Evolutionary conservation across 2,113 vertebrate genomes (phyloP), one percentile per base, ranked within the genome.

Genomic region (Speoplatyrhinus poulsoni): DNA sequence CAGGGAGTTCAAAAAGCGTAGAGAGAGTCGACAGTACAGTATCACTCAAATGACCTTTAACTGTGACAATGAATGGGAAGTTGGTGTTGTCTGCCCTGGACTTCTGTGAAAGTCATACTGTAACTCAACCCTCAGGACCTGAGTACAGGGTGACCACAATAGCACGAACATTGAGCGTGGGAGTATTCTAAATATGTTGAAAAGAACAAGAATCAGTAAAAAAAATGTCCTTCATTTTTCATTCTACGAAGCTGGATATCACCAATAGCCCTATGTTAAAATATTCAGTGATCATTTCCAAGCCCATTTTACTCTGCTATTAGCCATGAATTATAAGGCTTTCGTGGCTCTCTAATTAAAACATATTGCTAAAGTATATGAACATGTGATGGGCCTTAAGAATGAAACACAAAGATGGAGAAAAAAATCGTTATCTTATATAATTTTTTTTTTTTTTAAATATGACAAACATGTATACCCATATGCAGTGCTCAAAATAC

Each of bases 401-500:
- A 82, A 84, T 84, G 79, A 75, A 81, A 63, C 81, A 82, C 33
- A 12, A 70, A 76, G 55, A 82, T 57, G 46, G 81, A 77, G 69
- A 72, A 68, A 79, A 46, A 41, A 65, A 73, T 71, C 62, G 16
- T 76, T 70, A 69, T 71, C 32, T 67, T 65, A 81, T 69, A 66
- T 83, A 86, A 26, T 55, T 67, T 66, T 74, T 70, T 66, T 74
- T 70, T 86, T 86, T 92, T 91, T 89, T 33, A 92, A 89, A 86
- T 80, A 85, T 92, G 91, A 93, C 89, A 85, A 87, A 92, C 91
- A 87, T 90, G 46, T 9, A 94, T 91, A 88, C 84, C 73, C 86
- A 84, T 78, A 86, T 90, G 90, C 92, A 94, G 93, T 94, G 92
- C 71, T 85, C 92, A 92, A 93, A 94, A 91, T 94, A 94, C 92